Evolutionary conservation across 2,888 invertebrate genomes (phyloP), one percentile per base, ranked within the genome.

Genomic region (Diplolepis rosae): DNA sequence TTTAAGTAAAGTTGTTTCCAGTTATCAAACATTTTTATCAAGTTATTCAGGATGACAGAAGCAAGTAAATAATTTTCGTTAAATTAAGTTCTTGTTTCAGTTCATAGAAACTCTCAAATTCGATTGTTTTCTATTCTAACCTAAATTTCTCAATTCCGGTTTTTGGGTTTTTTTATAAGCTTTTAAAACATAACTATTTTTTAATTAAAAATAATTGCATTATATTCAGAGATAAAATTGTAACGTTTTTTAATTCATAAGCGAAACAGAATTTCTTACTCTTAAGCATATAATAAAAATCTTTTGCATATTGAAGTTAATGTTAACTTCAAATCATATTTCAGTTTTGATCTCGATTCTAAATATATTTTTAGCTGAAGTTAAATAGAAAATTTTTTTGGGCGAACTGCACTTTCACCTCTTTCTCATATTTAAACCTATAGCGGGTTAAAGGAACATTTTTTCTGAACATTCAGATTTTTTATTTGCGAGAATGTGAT

Each of bases 21-120:
- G 48, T 32, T 18, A 15, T 27, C 35, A 68, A 22, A 4, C 9
- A 39, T 56, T 35, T 22, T n/a, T 27, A 27, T 13, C 73, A 45
- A 66, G 7, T 4, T 28, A 3, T 30, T 65, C 35, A 52, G 11
- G 7, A 45, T 77, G 77, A 75, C 65, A 39, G 56, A 61, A 13
- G 13, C 15, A 39, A 15, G 56, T 39, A 11, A 24, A 35, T 39
- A 22, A 11, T 39, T 24, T 22, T 7, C 56, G 2, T 24, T 39
- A 24, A 39, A 35, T 39, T 5, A 13, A 28, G n/a, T n/a, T 28
- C 9, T 27, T 0, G 6, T n/a, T n/a, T 51, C 28, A 6, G 27
- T 27, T 27, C 27, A n/a, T n/a, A 1, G 11, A n/a, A 1, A n/a
- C 9, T 18, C 1, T 13, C 9, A 51, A 51, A 27, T 51, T 15